Evolutionary conservation across 2,797 vertebrate species (phyloP).

Genomic region (Pristis pectinata): DNA sequence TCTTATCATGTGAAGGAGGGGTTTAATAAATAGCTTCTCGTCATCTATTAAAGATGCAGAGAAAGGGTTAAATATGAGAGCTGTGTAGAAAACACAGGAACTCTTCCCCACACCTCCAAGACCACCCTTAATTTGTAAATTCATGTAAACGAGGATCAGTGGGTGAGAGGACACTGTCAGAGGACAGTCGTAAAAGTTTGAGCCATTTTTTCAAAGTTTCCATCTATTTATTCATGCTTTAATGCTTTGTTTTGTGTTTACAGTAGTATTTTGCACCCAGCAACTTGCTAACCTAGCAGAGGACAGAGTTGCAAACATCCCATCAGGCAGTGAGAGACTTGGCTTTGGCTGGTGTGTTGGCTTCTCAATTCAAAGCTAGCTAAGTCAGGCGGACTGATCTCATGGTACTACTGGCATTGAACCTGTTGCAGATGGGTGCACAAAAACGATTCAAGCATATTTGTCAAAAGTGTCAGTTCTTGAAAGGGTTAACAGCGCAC

Average conservation of each 20-base stretch:
- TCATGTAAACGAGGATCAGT: neutral
- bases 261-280: neutral
- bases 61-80: neutral
- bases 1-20: neutral
- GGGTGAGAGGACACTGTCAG: neutral
- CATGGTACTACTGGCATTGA: neutral
- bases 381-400: neutral
- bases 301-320: neutral
- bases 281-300: neutral
- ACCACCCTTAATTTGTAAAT: neutral
- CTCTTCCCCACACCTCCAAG: neutral
- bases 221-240: neutral
- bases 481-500: neutral
- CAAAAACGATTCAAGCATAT: neutral
- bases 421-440: neutral
- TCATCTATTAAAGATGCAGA: neutral
- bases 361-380: neutral
- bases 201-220: conserved; percentile 5
- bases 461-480: neutral
- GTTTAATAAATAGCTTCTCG: neutral
- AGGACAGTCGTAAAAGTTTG: neutral
- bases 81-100: neutral
- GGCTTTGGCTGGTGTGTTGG: neutral
- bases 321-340: neutral
- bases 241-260: neutral